These are phyloP conservation scores for Biston betularia DNA, from an alignment of 2,888 invertebrate genomes.

Conservation along the genomic window DNA sequence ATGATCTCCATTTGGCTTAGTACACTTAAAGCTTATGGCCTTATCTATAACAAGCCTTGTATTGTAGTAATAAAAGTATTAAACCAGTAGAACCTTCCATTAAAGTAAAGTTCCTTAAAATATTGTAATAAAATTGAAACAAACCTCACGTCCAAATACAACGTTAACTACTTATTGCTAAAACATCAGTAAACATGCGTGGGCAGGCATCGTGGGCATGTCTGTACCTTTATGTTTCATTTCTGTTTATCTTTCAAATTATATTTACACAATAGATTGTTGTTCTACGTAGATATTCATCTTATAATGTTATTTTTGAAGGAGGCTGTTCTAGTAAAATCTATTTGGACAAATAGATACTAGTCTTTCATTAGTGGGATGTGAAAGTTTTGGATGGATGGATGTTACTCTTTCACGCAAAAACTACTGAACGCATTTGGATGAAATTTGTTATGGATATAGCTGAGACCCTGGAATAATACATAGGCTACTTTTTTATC, in stretches of 20 bases:
- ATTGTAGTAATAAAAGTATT: no score
- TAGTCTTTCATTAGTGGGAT: no score
- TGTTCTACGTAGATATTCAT: neutral
- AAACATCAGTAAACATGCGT: constrained; percentile 14
- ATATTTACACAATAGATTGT: neutral
- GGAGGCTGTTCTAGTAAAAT: neutral
- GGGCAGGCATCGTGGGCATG: constrained; percentile 10
- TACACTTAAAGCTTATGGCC: no score
- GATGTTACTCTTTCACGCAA: no score
- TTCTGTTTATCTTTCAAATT: constrained; percentile 13
- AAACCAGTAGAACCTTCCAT: neutral
- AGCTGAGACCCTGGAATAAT: no score
- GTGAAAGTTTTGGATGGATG: no score
- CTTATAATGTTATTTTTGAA: neutral
- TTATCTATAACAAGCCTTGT: no score
- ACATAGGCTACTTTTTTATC: no score
- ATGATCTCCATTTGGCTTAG: no score
- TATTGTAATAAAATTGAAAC: constrained; percentile 1
- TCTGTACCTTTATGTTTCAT: constrained; percentile 8
- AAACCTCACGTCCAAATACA: neutral
- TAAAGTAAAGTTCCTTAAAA: neutral
- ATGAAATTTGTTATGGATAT: no score
- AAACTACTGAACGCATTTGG: no score
- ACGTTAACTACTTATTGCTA: constrained; percentile 1
- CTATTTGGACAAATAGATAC: neutral